These are phyloP conservation scores for Orthosia gracilis DNA, from an alignment of 2,888 invertebrate genomes.

Conservation along the genomic window DNA sequence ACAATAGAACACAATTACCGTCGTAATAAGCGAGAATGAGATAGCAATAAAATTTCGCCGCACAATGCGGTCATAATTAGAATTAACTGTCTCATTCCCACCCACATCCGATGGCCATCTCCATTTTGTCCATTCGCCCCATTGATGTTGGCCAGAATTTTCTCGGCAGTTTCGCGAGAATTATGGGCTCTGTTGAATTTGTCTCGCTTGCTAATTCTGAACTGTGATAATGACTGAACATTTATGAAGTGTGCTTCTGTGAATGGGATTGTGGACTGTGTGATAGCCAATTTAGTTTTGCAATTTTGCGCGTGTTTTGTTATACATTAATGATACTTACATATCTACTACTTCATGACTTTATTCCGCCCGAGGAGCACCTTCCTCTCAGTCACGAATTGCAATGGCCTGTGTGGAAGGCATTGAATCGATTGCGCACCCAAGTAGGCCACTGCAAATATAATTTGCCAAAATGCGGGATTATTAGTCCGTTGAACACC, in stretches of 20 bases:
- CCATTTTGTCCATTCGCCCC: slow-evolving; percentile 75
- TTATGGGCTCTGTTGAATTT: slow-evolving; percentile 60
- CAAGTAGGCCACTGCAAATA: no score
- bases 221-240: slow-evolving; percentile 53
- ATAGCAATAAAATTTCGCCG: slow-evolving; percentile 89
- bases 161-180: slow-evolving; percentile 59
- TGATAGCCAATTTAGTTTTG: not conserved
- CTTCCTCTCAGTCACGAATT: no score
- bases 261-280: slow-evolving; percentile 11
- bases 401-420: no score
- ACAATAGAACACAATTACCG: slow-evolving; percentile 89
- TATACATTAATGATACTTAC: not conserved
- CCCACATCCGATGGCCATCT: slow-evolving; percentile 86
- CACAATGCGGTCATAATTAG: slow-evolving; percentile 90
- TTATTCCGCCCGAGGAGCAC: no score
- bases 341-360: no score
- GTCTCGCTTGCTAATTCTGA: slow-evolving; percentile 55
- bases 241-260: slow-evolving; percentile 34
- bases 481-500: no score
- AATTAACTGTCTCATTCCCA: slow-evolving; percentile 89
- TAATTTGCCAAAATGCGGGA: no score
- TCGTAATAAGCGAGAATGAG: slow-evolving; percentile 88
- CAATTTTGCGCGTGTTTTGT: not conserved
- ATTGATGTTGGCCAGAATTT: slow-evolving; percentile 79
- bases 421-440: no score